Evolutionary conservation across 37 sponge, comb jelly and placozoan genomes (phyloP).

Genomic region (Aplysina aerophoba): DNA sequence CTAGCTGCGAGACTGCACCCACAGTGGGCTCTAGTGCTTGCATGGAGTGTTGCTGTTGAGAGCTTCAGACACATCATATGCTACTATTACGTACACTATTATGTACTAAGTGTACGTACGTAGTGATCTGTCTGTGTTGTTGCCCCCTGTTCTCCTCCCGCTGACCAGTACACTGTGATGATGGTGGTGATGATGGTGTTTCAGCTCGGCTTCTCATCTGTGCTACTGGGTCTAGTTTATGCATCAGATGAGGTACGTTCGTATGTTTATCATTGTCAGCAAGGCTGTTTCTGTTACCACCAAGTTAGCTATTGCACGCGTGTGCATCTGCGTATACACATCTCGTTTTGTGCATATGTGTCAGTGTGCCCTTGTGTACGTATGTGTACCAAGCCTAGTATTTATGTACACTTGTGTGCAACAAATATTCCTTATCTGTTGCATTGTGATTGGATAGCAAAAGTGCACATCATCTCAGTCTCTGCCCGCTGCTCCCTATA

Average conservation of each 20-base stretch:
- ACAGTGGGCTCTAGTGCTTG: too few relatives aligned
- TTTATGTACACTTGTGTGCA: background rate
- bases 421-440: too few relatives aligned
- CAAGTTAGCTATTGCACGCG: background rate
- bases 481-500: too few relatives aligned
- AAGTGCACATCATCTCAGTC: too few relatives aligned
- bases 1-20: too few relatives aligned
- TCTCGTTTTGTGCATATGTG: background rate
- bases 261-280: background rate
- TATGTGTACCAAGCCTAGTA: background rate
- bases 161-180: background rate
- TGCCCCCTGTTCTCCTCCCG: too few relatives aligned
- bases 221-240: background rate
- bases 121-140: too few relatives aligned
- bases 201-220: slow-evolving; percentile 2
- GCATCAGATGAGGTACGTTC: background rate
- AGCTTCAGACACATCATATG: too few relatives aligned
- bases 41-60: too few relatives aligned
- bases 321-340: background rate
- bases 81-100: too few relatives aligned
- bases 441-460: too few relatives aligned
- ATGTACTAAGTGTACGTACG: too few relatives aligned
- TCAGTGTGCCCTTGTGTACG: background rate
- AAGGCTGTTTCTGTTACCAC: background rate
- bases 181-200: background rate